phyloP scores from a whole-genome alignment of 2,888 invertebrate species.

The Endotricha flammealis region DNA sequence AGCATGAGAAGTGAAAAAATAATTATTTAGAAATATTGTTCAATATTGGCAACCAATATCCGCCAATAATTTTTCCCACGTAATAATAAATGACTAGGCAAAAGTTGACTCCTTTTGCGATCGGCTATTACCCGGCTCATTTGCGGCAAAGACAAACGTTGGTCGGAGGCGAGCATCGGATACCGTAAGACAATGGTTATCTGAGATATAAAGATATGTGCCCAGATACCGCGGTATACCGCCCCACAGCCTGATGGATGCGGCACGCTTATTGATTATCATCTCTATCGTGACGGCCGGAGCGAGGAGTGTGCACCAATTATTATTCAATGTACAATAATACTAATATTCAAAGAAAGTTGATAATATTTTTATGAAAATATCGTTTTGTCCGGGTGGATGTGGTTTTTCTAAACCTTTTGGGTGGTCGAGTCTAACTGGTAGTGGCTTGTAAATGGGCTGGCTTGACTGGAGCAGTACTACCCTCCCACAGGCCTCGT shows the following conservation, averaged over 20 bases:
- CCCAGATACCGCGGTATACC: conserved; percentile 54
- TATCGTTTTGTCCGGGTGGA: too few relatives aligned
- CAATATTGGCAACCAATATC: too few relatives aligned
- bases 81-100: conserved; percentile 69
- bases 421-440: too few relatives aligned
- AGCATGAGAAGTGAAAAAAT: too few relatives aligned
- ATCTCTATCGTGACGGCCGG: conserved; percentile 62
- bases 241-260: conserved; percentile 64
- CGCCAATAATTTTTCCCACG: conserved; percentile 52
- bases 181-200: conserved; percentile 68
- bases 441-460: too few relatives aligned
- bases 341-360: too few relatives aligned
- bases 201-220: conserved; percentile 60
- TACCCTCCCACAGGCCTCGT: too few relatives aligned
- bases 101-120: conserved; percentile 67
- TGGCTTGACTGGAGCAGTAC: too few relatives aligned
- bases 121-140: conserved; percentile 66
- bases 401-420: too few relatives aligned
- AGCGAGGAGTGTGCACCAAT: conserved; percentile 62
- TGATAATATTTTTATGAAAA: too few relatives aligned
- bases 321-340: conserved; percentile 77
- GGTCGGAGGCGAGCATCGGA: conserved; percentile 65
- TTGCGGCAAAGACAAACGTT: conserved; percentile 74
- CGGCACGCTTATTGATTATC: conserved; percentile 68
- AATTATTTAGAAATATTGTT: too few relatives aligned